A percentile compares a stretch with the other conserved stretches of the same genome.
phyloP scores from a whole-genome alignment of 1,140 invertebrate species.

The Zaprionus nigranus region DNA sequence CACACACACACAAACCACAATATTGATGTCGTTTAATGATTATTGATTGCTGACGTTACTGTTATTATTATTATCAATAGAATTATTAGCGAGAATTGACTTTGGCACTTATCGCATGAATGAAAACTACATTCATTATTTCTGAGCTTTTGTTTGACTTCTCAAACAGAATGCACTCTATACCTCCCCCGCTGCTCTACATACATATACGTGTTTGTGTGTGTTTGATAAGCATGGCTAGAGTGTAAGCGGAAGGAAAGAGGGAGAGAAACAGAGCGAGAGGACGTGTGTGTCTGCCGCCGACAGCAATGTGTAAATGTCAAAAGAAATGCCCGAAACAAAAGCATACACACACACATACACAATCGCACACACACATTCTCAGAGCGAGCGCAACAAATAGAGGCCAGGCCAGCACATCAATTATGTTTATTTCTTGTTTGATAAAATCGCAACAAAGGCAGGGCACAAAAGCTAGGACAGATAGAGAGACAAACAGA shows the following conservation, averaged over 20 bases:
- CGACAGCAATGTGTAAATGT: slow-evolving; percentile 75
- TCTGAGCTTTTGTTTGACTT: slow-evolving; percentile 31
- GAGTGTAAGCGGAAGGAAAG: slow-evolving; percentile 8
- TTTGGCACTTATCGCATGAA: slow-evolving; percentile 46
- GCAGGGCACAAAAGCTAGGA: slow-evolving; percentile 12
- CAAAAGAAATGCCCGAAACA: slow-evolving; percentile 48
- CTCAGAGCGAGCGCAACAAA: slow-evolving; percentile 40
- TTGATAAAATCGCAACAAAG: slow-evolving; percentile 74
- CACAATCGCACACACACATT: slow-evolving; percentile 22
- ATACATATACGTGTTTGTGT: not conserved
- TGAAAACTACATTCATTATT: slow-evolving; percentile 41
- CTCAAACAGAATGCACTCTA: slow-evolving; percentile 49
- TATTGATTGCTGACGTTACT: slow-evolving; percentile 72
- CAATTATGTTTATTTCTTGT: slow-evolving; percentile 78
- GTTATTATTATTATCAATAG: slow-evolving; percentile 50
- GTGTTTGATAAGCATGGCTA: slow-evolving; percentile 45
- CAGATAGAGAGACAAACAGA: not conserved
- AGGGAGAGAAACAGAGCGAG: not conserved
- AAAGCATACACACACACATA: slow-evolving; percentile 34
- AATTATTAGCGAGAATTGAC: slow-evolving; percentile 32
- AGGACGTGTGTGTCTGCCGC: slow-evolving; percentile 52
- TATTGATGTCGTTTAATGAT: slow-evolving; percentile 54
- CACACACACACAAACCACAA: slow-evolving; percentile 4
- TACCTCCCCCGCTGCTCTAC: slow-evolving; percentile 15
- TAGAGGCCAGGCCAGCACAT: slow-evolving; percentile 73